Evolutionary conservation across 2,113 vertebrate species (phyloP).

Genomic region (Phalacrocorax aristotelis): DNA sequence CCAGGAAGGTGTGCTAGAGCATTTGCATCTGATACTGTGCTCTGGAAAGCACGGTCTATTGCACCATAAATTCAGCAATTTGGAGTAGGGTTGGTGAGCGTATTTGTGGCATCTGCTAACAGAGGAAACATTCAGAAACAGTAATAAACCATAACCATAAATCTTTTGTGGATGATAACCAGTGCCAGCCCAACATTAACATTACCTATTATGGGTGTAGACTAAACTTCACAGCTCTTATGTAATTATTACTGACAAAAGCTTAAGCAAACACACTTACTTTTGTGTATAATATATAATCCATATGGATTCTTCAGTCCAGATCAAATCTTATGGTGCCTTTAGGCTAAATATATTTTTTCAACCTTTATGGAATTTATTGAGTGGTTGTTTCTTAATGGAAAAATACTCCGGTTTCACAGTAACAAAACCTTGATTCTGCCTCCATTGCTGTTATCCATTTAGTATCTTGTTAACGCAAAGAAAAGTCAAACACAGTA

Average conservation of each 20-base stretch:
- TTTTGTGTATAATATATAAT: background rate
- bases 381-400: background rate
- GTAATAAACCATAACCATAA: background rate
- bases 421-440: background rate
- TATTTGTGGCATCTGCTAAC: background rate
- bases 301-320: background rate
- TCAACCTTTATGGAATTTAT: background rate
- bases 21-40: background rate
- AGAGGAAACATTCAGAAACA: background rate
- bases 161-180: background rate
- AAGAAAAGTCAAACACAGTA: background rate
- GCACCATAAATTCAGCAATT: background rate
- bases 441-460: background rate
- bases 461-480: background rate
- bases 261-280: background rate
- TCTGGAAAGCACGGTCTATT: background rate
- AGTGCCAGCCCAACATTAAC: background rate
- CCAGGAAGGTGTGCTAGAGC: background rate
- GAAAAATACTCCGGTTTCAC: background rate
- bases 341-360: background rate
- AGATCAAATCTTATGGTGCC: background rate
- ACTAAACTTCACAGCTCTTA: background rate
- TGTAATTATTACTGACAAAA: background rate
- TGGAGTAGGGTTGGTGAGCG: background rate
- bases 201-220: background rate